Evolutionary conservation across 1,140 invertebrate species (phyloP).

Genomic region (Venustaconcha ellipsiformis): DNA sequence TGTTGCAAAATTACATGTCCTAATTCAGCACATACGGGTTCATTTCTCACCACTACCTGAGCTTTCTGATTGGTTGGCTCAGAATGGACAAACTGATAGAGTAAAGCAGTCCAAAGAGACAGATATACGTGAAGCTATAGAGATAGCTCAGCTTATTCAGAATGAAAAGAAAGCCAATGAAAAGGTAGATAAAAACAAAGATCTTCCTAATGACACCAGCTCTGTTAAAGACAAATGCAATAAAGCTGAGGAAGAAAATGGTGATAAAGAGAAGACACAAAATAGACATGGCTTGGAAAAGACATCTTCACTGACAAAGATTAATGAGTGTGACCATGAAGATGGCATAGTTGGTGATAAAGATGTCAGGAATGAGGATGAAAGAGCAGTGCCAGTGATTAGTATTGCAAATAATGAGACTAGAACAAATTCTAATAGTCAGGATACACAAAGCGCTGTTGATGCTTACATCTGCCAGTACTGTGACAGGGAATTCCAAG

Average conservation of each 20-base stretch:
- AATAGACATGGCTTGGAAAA: no score
- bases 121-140: conserved; percentile 55
- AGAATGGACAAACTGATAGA: conserved; percentile 58
- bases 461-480: conserved; percentile 61
- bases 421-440: conserved; percentile 1
- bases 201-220: no score
- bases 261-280: no score
- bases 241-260: no score
- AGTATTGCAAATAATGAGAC: not conserved
- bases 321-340: not conserved
- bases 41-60: conserved; percentile 75
- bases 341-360: conserved; percentile 9
- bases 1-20: conserved; percentile 81
- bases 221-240: no score
- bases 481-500: conserved; percentile 60
- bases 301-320: no score
- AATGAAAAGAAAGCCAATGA: conserved; percentile 17
- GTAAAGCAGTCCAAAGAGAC: conserved; percentile 51
- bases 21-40: conserved; percentile 83
- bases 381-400: not conserved
- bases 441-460: not conserved
- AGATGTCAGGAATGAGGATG: not conserved
- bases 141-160: conserved; percentile 50
- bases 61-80: conserved; percentile 58
- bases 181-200: not conserved